Conservation (phyloP, 2,113 vertebrate species). For the Hippoglossus stenolepis region DNA sequence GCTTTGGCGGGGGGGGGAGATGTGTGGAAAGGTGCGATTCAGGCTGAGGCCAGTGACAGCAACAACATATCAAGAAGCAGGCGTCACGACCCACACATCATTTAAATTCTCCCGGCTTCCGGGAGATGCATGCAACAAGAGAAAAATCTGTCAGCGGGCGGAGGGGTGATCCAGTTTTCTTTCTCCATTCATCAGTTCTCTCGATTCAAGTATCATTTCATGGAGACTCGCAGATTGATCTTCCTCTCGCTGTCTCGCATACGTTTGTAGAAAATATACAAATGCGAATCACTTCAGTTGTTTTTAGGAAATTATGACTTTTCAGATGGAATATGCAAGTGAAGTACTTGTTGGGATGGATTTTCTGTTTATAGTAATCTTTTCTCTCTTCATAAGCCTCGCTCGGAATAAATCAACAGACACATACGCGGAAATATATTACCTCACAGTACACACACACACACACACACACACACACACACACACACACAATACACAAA, state of each 20-base stretch:
- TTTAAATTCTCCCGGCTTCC: slow-evolving; percentile 1
- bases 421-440: background rate
- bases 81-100: slow-evolving; percentile 4
- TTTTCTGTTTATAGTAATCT: background rate
- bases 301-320: slow-evolving; percentile 5
- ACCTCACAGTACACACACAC: too few species aligned
- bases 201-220: slow-evolving; percentile 5
- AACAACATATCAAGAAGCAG: slow-evolving; percentile 1
- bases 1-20: background rate
- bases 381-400: background rate
- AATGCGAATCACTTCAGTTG: slow-evolving; percentile 1
- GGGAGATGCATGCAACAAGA: background rate
- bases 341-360: background rate
- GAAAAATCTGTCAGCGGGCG: background rate
- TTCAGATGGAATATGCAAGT: background rate
- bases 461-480: background rate
- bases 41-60: background rate
- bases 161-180: background rate
- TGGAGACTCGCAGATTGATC: background rate
- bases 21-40: background rate
- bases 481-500: background rate
- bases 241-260: background rate
- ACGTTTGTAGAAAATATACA: background rate
- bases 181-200: background rate
- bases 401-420: background rate